phyloP scores from a whole-genome alignment of 2,888 invertebrate genomes.

The Tetramorium bicarinatum region DNA sequence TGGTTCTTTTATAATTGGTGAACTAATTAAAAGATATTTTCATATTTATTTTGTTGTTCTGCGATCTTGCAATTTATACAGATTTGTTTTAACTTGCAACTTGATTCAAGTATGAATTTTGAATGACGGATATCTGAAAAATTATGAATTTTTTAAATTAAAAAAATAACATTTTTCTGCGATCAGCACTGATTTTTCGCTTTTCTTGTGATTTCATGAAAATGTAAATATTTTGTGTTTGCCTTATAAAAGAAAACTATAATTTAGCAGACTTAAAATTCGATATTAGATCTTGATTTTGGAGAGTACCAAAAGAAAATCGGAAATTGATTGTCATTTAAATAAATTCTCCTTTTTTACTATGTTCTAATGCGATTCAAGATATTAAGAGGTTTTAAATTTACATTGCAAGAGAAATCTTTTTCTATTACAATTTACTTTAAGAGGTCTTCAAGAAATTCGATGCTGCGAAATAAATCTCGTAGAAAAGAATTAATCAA shows the following conservation, averaged over 20 bases:
- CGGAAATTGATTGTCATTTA: constrained; percentile 29
- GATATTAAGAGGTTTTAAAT: constrained; percentile 31
- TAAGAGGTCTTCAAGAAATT: constrained; percentile 2
- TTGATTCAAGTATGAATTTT: constrained; percentile 1
- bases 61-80: background rate
- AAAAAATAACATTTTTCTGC: background rate
- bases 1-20: background rate
- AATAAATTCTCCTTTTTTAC: constrained; percentile 28
- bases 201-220: background rate
- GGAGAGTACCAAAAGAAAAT: background rate
- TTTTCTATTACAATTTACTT: constrained; percentile 36
- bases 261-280: constrained; percentile 9
- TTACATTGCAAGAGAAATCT: background rate
- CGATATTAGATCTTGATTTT: constrained; percentile 9
- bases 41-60: background rate
- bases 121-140: background rate
- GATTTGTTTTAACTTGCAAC: background rate
- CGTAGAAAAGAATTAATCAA: background rate
- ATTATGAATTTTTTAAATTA: background rate
- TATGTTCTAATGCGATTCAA: constrained; percentile 14
- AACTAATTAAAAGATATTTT: background rate
- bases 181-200: background rate
- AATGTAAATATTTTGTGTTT: constrained; percentile 14
- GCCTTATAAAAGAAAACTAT: constrained; percentile 1
- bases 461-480: constrained; percentile 4